A percentile compares a stretch with the other conserved stretches of the same genome.
Conservation (phyloP, 2,113 vertebrate species). For the Phaetusa simplex region DNA sequence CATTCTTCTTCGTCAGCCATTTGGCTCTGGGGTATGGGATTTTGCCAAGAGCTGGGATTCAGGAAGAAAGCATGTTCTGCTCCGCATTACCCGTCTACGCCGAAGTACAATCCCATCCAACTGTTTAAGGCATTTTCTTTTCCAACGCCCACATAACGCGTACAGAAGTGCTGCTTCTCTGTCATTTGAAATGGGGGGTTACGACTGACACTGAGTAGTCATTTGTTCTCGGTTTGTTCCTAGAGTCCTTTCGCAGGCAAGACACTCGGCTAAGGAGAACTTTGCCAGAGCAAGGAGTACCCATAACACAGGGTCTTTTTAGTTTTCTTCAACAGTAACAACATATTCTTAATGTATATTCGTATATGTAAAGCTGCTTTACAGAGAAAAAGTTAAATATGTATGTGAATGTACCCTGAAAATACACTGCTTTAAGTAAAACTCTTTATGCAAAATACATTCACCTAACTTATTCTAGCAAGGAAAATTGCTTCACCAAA, state of each 20-base stretch:
- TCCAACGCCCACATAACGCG: background rate
- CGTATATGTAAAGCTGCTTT: constrained; percentile 20
- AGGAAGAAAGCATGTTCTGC: background rate
- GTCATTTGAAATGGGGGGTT: background rate
- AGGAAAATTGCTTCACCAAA: background rate
- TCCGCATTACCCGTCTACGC: background rate
- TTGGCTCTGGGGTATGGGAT: background rate
- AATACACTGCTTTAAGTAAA: background rate
- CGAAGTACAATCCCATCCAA: background rate
- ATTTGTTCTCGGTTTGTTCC: background rate
- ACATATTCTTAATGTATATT: background rate
- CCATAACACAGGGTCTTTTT: background rate
- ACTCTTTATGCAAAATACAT: background rate
- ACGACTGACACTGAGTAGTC: background rate
- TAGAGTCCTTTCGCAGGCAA: background rate
- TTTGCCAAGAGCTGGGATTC: background rate
- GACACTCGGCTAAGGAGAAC: background rate
- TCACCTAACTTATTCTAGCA: background rate
- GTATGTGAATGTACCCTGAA: background rate
- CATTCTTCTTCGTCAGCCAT: background rate
- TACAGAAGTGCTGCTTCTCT: background rate
- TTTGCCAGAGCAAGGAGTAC: background rate
- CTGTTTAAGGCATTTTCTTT: background rate
- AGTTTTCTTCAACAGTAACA: background rate
- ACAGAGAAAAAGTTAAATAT: background rate